Evolutionary conservation across 2,113 vertebrate species (phyloP), one percentile per base, ranked within the genome.

Genomic region (Embiotoca jacksoni): DNA sequence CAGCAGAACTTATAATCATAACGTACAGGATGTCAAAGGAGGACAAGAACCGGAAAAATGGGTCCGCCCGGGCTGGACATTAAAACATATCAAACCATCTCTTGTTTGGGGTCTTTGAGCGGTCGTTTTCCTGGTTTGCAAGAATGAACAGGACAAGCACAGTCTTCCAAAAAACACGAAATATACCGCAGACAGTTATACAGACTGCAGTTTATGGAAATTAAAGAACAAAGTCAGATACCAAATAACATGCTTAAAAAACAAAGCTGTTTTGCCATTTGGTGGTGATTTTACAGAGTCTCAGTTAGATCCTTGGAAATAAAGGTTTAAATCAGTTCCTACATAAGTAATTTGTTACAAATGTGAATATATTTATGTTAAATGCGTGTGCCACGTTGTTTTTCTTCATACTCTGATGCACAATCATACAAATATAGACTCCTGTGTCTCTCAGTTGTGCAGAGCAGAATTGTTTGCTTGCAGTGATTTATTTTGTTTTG

Each of bases 1-100:
- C 47, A n/a, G 49, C 14, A 64, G 13, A 75, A 60, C 50, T 74
- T 54, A 72, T 49, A 69, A 71, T 82, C 83, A 74, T 47, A 62
- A 80, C 62, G 64, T 60, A 53, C 31, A 30, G 7, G 15, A 3
- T 60, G 39, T 65, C 36, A 55, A 31, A 60, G 52, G 7, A 81
- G 56, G 60, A 33, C 63, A 7, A 44, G 2, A 3, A 44, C 41
- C 41, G 10, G 41, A 13, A 44, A 11, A 13, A 44, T 44, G 10
- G 10, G 2, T 44, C 41, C 13, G 41, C 13, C 41, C 41, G 3
- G 13, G 41, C 41, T 44, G 3, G 10, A 44, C 3, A 44, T 44
- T 11, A 9, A 44, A 5, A 1, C 23, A 10, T 44, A 5, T 11
- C 11, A 10, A 44, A 44, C 41, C 41, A 44, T 9, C 41, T 44